These are phyloP conservation scores for Oncorhynchus gorbuscha DNA, from an alignment of 2,113 vertebrate genomes.

Conservation along the genomic window DNA sequence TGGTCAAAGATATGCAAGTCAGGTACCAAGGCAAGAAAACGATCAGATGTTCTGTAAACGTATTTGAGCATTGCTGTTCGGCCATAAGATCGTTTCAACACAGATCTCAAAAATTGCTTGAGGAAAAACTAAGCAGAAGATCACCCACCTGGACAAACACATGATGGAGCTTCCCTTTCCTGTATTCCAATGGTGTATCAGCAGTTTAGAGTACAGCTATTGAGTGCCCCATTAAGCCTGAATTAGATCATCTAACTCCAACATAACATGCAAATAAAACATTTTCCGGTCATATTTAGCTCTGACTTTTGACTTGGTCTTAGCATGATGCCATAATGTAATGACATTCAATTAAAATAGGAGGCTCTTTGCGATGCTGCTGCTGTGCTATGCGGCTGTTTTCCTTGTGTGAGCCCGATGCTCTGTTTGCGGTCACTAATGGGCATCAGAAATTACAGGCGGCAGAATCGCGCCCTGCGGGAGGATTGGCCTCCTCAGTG, in stretches of 20 bases:
- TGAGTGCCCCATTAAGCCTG: background rate
- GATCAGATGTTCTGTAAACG: too few species aligned
- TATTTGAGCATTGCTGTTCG: too few species aligned
- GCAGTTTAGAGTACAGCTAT: slow-evolving; percentile 16
- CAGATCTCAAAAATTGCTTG: too few species aligned
- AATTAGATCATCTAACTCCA: background rate
- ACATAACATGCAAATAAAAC: background rate
- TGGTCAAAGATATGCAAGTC: too few species aligned
- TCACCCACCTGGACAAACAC: slow-evolving; percentile 10
- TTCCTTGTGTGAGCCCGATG: slow-evolving; percentile 60
- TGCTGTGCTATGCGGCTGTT: slow-evolving; percentile 43
- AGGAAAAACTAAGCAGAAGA: slow-evolving; percentile 34
- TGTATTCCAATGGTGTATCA: background rate
- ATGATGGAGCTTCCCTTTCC: slow-evolving; percentile 5
- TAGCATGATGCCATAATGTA: slow-evolving; percentile 68
- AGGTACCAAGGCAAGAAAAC: too few species aligned
- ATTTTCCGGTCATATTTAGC: slow-evolving; percentile 60
- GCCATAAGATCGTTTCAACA: too few species aligned
- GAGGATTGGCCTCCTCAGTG: slow-evolving; percentile 68
- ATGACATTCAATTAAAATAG: slow-evolving; percentile 68
- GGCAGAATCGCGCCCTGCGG: slow-evolving; percentile 65
- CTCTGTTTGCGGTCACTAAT: slow-evolving; percentile 76
- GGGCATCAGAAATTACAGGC: slow-evolving; percentile 74
- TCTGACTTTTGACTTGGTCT: slow-evolving; percentile 66
- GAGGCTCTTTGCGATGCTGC: slow-evolving; percentile 56